A percentile compares a stretch with the other conserved stretches of the same genome.
phyloP scores from a whole-genome alignment of 2,113 vertebrate genomes.

The Aphelocoma coerulescens region DNA sequence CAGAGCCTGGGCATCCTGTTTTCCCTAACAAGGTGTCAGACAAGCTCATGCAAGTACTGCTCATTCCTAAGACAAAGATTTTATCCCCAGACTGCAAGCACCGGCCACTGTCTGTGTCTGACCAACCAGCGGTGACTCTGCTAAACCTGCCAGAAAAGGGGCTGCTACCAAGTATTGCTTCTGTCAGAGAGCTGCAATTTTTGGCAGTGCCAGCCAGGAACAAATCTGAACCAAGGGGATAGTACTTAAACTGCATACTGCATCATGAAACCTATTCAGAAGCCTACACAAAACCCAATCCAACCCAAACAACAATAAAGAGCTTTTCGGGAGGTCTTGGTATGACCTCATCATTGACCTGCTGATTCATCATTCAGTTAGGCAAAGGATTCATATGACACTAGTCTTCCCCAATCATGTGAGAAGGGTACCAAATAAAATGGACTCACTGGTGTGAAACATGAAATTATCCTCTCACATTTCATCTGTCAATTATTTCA shows the following conservation, averaged over 20 bases:
- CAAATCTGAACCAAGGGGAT: neutral
- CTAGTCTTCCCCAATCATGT: neutral
- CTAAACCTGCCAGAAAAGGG: neutral
- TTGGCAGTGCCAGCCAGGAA: neutral
- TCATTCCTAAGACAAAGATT: neutral
- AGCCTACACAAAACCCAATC: neutral
- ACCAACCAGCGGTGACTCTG: neutral
- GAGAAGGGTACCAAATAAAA: conserved; percentile 44
- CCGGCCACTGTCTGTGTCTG: neutral
- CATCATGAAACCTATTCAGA: neutral
- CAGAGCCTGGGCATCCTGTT: neutral
- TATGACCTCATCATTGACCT: conserved; percentile 29
- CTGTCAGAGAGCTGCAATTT: neutral
- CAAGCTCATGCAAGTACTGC: neutral
- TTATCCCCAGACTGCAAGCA: neutral
- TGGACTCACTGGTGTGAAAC: conserved; percentile 39
- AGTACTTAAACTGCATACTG: neutral
- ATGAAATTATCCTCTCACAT: conserved; percentile 54
- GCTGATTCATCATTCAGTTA: conserved; percentile 26
- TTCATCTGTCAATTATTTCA: conserved; percentile 60
- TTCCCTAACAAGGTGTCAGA: neutral
- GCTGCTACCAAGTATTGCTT: neutral
- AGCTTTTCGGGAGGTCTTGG: neutral
- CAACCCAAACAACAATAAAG: conserved; percentile 18
- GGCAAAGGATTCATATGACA: neutral